Evolutionary conservation across 2,888 invertebrate genomes (phyloP), one percentile per base, ranked within the genome.

Genomic region (Trissoscelio sp.): DNA sequence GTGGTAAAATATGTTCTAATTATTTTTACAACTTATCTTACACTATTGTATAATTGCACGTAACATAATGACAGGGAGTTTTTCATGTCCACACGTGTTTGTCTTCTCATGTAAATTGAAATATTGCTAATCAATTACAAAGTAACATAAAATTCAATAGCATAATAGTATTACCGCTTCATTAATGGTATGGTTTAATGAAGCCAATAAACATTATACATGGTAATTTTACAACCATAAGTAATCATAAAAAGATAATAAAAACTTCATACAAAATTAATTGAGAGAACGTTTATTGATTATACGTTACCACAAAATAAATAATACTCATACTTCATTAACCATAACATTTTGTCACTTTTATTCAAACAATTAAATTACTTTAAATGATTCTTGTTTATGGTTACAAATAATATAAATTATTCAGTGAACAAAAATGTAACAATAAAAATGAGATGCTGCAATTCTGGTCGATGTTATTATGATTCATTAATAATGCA

Each of bases 131-230:
- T 79, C 79, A 79, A 60, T 73, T 72, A 67, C 60, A 31, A 39
- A 58, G 62, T 67, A 53, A 57, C 73, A 55, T 79, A 67, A 79
- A 79, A 73, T 73, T 73, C 73, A 73, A 67, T 67, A 73, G 62
- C 79, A 62, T 69, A 67, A 74, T 74, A 74, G 73, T 39, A 62
- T 53, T 62, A 55, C 70, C 67, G 51, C 58, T 79, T 79, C 69
- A 79, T 79, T 79, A 74, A 79, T 46, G 69, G 14, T 73, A 74
- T 73, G 73, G 79, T 79, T 79, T 73, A 79, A 79, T 79, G 73
- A 69, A 55, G 73, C 62, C 62, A 57, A 69, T 79, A 74, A 73
- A 74, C 79, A 79, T 67, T 74, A 79, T 79, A 48, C 55, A 74
- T 57, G 73, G 53, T 74, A 67, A 79, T 69, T 73, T 79, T 69